Evolutionary conservation across 2,797 vertebrate species (phyloP).

Genomic region (Chloroceryle inda): DNA sequence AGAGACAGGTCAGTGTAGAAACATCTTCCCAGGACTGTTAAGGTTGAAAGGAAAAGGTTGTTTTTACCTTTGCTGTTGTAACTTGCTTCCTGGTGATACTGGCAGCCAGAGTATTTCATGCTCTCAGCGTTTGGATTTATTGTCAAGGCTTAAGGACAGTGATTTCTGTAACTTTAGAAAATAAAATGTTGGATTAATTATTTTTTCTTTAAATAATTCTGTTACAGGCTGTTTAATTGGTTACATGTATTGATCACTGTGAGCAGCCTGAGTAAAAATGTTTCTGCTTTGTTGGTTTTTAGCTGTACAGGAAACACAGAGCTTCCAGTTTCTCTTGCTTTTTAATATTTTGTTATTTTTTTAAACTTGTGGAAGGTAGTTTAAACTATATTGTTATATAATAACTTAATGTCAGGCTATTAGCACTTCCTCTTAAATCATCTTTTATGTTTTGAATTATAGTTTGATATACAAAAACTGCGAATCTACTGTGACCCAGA

Average conservation of each 20-base stretch:
- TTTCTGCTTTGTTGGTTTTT: background rate
- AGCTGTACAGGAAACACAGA: rapidly evolving
- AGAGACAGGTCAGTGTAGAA: background rate
- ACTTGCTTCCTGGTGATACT: background rate
- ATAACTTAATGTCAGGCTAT: background rate
- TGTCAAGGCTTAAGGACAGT: background rate
- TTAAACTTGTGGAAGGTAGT: background rate
- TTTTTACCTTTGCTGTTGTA: background rate
- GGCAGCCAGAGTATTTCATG: background rate
- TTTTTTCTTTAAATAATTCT: conserved; percentile 5
- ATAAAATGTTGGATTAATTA: background rate
- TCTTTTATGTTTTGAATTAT: conserved; percentile 47
- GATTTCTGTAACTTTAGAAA: background rate
- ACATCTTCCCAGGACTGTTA: background rate
- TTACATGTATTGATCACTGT: background rate
- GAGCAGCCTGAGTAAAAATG: background rate
- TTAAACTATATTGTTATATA: background rate
- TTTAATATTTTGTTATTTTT: background rate
- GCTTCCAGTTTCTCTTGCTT: background rate
- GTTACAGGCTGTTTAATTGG: background rate
- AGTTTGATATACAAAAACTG: conserved; percentile 98
- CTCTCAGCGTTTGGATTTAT: background rate
- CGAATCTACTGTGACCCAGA: conserved; percentile 98
- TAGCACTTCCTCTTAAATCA: background rate
- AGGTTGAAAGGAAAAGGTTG: background rate